Percentiles rank a stretch among this genome's conserved stretches.
phyloP scores from a whole-genome alignment of 2,113 vertebrate species.

The Balaenoptera acutorostrata region DNA sequence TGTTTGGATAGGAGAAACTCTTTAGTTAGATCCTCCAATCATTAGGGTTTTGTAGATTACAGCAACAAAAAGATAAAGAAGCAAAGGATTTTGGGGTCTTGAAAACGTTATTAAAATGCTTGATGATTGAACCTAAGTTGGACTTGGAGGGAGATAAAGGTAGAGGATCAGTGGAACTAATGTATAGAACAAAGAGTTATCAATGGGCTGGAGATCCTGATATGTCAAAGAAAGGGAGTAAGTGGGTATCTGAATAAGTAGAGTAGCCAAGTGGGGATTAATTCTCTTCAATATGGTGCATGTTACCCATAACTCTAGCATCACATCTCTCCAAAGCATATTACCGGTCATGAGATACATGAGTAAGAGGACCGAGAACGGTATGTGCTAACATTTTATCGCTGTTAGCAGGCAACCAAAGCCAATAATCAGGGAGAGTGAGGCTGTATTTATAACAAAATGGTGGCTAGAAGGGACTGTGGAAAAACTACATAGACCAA shows the following conservation, averaged over 20 bases:
- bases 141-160: background rate
- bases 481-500: background rate
- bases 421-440: background rate
- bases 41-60: background rate
- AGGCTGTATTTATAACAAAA: background rate
- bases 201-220: background rate
- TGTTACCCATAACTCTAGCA: background rate
- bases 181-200: background rate
- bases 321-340: background rate
- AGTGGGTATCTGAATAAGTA: background rate
- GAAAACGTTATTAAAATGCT: background rate
- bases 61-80: background rate
- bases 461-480: background rate
- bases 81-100: background rate
- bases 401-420: background rate
- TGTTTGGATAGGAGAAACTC: background rate
- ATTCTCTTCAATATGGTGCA: background rate
- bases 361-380: background rate
- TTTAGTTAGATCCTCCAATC: background rate
- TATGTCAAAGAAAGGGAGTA: background rate
- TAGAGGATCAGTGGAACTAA: background rate
- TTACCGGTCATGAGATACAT: background rate
- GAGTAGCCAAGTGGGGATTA: background rate
- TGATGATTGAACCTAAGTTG: background rate
- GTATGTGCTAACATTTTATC: background rate